These are phyloP conservation scores for Dioctria rufipes DNA, from an alignment of 2,888 invertebrate genomes.

Conservation along the genomic window DNA sequence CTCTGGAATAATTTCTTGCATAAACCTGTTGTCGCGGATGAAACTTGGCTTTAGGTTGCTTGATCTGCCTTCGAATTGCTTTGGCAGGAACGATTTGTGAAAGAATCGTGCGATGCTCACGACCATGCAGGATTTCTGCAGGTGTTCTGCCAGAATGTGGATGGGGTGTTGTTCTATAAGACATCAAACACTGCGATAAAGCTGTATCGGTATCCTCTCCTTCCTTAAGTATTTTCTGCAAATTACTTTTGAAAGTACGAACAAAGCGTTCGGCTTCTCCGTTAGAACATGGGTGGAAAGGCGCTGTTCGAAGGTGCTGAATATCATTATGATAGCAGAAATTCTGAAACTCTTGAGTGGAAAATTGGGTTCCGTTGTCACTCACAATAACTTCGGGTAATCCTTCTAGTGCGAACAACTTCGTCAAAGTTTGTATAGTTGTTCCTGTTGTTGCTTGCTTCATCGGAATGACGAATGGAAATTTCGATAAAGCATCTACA, in stretches of 20 bases:
- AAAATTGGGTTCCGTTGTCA: background rate
- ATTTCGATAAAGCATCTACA: background rate
- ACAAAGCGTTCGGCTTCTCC: constrained; percentile 7
- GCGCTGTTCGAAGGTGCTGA: background rate
- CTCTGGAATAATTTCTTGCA: too few species aligned
- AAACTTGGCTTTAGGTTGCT: too few species aligned
- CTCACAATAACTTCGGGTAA: background rate
- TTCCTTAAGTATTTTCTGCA: background rate
- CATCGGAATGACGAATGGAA: background rate
- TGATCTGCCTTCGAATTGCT: too few species aligned
- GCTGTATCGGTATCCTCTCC: background rate
- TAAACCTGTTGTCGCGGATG: too few species aligned
- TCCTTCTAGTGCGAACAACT: background rate
- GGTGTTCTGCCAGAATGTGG: background rate
- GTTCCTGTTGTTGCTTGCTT: background rate
- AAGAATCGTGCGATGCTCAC: too few species aligned
- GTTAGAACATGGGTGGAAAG: background rate
- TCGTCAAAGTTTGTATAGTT: background rate
- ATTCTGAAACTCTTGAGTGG: background rate
- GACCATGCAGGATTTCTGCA: background rate
- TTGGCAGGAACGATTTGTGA: too few species aligned
- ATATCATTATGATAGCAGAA: background rate
- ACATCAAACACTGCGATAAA: background rate
- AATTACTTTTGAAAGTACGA: background rate
- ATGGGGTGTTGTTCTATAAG: constrained; percentile 3